These are phyloP conservation scores for Eunapius fragilis DNA, from an alignment of 37 sponge, comb jelly and placozoan species.

Conservation along the genomic window DNA sequence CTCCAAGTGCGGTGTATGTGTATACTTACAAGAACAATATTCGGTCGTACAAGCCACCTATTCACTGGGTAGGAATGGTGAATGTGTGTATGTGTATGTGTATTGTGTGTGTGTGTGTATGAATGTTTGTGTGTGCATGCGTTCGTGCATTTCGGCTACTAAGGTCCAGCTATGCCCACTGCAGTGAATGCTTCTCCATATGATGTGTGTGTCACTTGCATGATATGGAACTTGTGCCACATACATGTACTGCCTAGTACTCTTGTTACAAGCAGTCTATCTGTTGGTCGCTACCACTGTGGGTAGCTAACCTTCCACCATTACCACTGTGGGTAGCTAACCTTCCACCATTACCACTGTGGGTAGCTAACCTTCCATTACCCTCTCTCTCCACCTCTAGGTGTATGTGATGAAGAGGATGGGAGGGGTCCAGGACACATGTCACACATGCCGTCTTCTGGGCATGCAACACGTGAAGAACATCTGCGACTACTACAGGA, in stretches of 20 bases:
- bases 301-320: neutral
- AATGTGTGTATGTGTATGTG: too few relatives aligned
- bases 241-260: too few relatives aligned
- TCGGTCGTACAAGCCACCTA: constrained; percentile 39
- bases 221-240: too few relatives aligned
- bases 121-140: neutral
- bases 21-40: constrained; percentile 69
- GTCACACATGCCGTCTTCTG: constrained; percentile 61
- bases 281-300: neutral
- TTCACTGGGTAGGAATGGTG: constrained; percentile 60
- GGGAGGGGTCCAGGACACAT: constrained; percentile 55
- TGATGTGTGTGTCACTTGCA: too few relatives aligned
- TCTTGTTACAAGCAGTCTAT: too few relatives aligned
- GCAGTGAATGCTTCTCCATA: too few relatives aligned
- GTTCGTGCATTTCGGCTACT: neutral
- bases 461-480: constrained; percentile 36
- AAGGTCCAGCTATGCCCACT: too few relatives aligned
- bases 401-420: constrained; percentile 54
- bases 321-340: too few relatives aligned
- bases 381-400: constrained; percentile 20
- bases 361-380: neutral
- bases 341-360: constrained; percentile 1
- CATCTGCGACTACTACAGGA: constrained; percentile 38
- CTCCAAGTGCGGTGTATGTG: constrained; percentile 53
- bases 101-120: constrained; percentile 9